These are phyloP conservation scores for Antheraea yamamai DNA, from an alignment of 2,888 invertebrate species.

Conservation along the genomic window DNA sequence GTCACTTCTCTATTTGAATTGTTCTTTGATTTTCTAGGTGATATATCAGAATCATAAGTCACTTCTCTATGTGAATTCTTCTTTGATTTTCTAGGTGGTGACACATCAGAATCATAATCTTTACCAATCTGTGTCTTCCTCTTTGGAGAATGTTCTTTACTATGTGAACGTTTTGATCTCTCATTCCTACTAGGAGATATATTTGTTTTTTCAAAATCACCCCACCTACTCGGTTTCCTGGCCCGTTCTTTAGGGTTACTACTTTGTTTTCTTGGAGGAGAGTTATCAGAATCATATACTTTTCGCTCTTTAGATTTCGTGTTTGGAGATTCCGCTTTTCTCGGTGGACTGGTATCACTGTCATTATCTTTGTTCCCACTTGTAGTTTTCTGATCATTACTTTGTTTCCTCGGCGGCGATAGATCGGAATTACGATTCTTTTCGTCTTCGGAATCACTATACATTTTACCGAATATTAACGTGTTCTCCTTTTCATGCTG, in stretches of 20 bases:
- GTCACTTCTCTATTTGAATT: slow-evolving; percentile 38
- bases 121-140: slow-evolving; percentile 35
- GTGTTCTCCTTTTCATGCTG: slow-evolving; percentile 71
- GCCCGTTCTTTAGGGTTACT: slow-evolving; percentile 38
- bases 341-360: slow-evolving; percentile 67
- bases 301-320: slow-evolving; percentile 27
- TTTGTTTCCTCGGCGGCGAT: slow-evolving; percentile 41
- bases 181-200: slow-evolving; percentile 22
- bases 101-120: slow-evolving; percentile 36
- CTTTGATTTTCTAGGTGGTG: slow-evolving; percentile 37
- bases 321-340: slow-evolving; percentile 38
- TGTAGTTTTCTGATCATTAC: slow-evolving; percentile 27
- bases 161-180: slow-evolving; percentile 25
- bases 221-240: slow-evolving; percentile 55
- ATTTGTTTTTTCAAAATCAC: slow-evolving; percentile 27
- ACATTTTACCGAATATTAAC: slow-evolving; percentile 75
- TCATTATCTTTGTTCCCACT: slow-evolving; percentile 45
- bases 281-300: slow-evolving; percentile 39
- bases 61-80: slow-evolving; percentile 37
- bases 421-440: slow-evolving; percentile 55
- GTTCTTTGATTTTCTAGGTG: slow-evolving; percentile 36
- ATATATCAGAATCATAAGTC: slow-evolving; percentile 39
- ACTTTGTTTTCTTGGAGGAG: slow-evolving; percentile 43
- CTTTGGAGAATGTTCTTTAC: slow-evolving; percentile 48
- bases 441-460: slow-evolving; percentile 76